Percentiles rank a stretch among this genome's conserved stretches.
Evolutionary conservation across 2,888 invertebrate genomes (phyloP).

Genomic region (Girardia tigrina): DNA sequence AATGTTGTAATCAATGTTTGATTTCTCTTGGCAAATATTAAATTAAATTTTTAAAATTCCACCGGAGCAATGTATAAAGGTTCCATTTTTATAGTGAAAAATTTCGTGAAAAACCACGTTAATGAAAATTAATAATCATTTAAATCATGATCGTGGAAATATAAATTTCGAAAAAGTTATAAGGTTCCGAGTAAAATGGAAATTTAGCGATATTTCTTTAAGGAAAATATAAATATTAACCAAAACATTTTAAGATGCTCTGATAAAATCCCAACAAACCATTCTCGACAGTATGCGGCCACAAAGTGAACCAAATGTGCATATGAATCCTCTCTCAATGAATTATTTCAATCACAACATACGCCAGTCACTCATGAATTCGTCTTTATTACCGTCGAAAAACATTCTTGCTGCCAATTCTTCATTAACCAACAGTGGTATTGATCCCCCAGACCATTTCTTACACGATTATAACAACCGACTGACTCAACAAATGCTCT

Average conservation of each 20-base stretch:
- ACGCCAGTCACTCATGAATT: not conserved
- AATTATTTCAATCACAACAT: slow-evolving; percentile 19
- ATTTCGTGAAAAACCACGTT: too few species aligned
- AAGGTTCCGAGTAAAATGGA: too few species aligned
- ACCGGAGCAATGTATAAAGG: too few species aligned
- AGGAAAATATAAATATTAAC: too few species aligned
- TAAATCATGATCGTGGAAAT: too few species aligned
- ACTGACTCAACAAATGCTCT: not conserved
- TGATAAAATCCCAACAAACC: slow-evolving; percentile 6
- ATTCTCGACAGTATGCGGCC: slow-evolving; percentile 3
- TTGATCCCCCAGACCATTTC: not conserved
- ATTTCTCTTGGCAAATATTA: too few species aligned
- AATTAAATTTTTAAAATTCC: too few species aligned
- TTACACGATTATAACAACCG: not conserved
- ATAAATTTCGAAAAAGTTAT: too few species aligned
- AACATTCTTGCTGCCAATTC: not conserved
- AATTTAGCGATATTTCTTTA: too few species aligned
- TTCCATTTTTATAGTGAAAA: too few species aligned
- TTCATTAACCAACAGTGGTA: not conserved
- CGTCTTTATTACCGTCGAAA: not conserved
- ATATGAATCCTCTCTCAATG: not conserved
- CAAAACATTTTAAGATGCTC: not conserved
- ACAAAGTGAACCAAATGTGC: not conserved
- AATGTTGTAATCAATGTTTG: too few species aligned
- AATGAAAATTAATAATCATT: too few species aligned